A percentile compares a stretch with the other conserved stretches of the same genome.
Conservation (phyloP, 2,797 vertebrate genomes). For the Echiichthys vipera region DNA sequence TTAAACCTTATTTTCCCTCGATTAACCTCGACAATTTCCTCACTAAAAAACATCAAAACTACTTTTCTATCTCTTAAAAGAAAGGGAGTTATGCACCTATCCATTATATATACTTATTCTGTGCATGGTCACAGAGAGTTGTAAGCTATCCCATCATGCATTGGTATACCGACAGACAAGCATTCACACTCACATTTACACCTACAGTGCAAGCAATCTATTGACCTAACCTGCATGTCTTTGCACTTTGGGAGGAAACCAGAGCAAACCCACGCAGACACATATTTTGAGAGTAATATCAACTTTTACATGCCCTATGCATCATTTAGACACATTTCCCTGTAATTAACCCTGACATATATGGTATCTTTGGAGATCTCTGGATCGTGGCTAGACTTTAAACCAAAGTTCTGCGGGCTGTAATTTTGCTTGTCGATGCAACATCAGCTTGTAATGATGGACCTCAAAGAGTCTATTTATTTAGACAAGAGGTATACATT, state of each 20-base stretch:
- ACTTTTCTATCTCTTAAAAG: not conserved
- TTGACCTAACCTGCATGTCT: constrained; percentile 38
- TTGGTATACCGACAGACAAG: not conserved
- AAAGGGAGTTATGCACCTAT: not conserved
- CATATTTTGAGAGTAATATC: constrained; percentile 45
- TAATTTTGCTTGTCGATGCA: constrained; percentile 32
- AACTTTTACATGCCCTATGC: constrained; percentile 45
- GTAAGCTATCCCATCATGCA: constrained; percentile 16
- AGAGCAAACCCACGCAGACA: constrained; percentile 34
- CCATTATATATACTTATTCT: not conserved
- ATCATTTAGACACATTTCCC: constrained; percentile 55
- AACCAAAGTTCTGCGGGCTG: constrained; percentile 34
- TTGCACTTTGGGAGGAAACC: constrained; percentile 45
- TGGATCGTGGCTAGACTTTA: constrained; percentile 42
- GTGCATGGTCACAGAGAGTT: not conserved
- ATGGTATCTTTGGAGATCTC: constrained; percentile 55
- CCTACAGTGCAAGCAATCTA: constrained; percentile 5
- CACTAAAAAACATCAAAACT: not conserved
- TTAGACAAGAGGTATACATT: constrained; percentile 11
- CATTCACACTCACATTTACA: constrained; percentile 38
- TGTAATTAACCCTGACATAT: constrained; percentile 59
- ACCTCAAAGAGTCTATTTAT: constrained; percentile 14
- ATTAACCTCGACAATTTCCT: not conserved
- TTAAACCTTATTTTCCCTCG: not conserved
- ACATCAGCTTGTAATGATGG: constrained; percentile 26